These are phyloP conservation scores for Tyto alba DNA, from an alignment of 2,113 vertebrate genomes.

Conservation along the genomic window DNA sequence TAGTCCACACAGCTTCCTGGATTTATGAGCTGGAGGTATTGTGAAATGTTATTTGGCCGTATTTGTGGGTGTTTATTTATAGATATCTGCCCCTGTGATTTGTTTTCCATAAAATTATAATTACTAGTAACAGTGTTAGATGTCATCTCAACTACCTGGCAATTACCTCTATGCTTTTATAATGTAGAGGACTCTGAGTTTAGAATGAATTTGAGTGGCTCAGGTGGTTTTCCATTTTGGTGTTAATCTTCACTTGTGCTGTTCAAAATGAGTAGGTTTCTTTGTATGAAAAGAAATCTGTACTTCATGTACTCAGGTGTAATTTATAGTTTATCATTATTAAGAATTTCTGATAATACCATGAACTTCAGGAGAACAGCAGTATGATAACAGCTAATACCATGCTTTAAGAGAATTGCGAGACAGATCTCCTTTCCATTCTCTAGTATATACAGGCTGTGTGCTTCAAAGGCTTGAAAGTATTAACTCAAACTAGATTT, in stretches of 20 bases:
- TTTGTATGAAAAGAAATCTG: background rate
- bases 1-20: background rate
- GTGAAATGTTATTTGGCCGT: conserved; percentile 24
- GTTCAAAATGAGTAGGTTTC: background rate
- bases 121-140: conserved; percentile 47
- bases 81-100: conserved; percentile 35
- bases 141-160: conserved; percentile 41
- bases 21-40: conserved; percentile 34
- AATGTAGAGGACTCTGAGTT: conserved; percentile 38
- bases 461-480: background rate
- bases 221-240: conserved; percentile 4
- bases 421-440: background rate
- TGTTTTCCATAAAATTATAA: conserved; percentile 53
- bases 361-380: background rate
- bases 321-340: background rate
- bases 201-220: conserved; percentile 9
- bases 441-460: background rate
- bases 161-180: conserved; percentile 47
- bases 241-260: background rate
- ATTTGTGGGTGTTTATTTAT: conserved; percentile 57
- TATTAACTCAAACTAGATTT: background rate
- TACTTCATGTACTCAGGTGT: background rate
- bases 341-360: background rate
- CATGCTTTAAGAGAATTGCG: background rate
- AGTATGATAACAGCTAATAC: background rate